Conservation (phyloP, 35 echinoderm and acorn worm genomes). For the Ptychodera flava region DNA sequence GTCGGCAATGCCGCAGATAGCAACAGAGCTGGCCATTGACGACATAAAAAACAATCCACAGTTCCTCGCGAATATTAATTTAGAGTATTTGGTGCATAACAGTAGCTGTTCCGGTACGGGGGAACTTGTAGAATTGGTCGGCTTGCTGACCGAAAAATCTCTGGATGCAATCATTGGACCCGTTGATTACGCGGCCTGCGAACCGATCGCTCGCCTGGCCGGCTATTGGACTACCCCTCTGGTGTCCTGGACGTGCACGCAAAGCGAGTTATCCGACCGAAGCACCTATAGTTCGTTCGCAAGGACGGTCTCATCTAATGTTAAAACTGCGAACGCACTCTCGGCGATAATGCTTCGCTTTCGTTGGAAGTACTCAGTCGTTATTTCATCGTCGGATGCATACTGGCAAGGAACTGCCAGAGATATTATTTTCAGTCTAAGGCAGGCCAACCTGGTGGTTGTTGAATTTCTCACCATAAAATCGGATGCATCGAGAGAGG, state of each 20-base stretch:
- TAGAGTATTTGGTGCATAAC: not conserved
- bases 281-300: not conserved
- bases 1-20: not conserved
- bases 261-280: not conserved
- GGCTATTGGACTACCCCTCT: not conserved
- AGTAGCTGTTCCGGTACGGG: not conserved
- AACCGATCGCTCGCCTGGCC: not conserved
- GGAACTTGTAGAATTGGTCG: not conserved
- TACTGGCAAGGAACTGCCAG: not conserved
- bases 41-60: not conserved
- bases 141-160: not conserved
- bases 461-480: not conserved
- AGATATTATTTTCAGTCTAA: not conserved
- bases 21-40: not conserved
- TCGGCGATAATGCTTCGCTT: not conserved
- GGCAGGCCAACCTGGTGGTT: not conserved
- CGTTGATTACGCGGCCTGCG: not conserved
- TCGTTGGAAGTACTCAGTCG: not conserved
- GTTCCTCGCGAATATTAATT: not conserved
- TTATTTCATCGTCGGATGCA: not conserved
- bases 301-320: not conserved
- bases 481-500: not conserved
- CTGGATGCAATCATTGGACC: not conserved
- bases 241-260: not conserved
- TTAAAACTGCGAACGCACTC: not conserved